phyloP scores from a whole-genome alignment of 2,113 vertebrate genomes.

The Gasterosteus nipponicus region DNA sequence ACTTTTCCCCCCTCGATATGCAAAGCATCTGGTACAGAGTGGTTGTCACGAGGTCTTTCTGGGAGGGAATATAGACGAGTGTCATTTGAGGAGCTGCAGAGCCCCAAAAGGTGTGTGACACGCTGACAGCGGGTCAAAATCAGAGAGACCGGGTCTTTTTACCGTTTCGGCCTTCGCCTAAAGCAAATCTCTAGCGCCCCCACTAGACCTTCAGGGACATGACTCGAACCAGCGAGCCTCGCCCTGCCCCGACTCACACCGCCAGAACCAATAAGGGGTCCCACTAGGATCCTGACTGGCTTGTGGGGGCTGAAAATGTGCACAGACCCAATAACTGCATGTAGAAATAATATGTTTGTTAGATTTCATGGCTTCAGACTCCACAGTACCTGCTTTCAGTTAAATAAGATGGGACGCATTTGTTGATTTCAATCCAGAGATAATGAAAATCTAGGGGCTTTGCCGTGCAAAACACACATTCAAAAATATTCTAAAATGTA shows the following conservation, averaged over 20 bases:
- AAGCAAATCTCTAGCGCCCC: constrained; percentile 63
- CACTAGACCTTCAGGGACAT: constrained; percentile 41
- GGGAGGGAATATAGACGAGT: constrained; percentile 42
- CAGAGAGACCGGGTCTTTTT: constrained; percentile 1
- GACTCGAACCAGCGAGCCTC: constrained; percentile 71
- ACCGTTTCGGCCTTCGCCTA: constrained; percentile 31
- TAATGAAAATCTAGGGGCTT: constrained; percentile 68
- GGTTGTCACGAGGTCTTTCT: constrained; percentile 19
- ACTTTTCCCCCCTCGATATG: constrained; percentile 34
- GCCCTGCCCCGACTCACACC: constrained; percentile 39
- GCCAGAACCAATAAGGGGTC: constrained; percentile 33
- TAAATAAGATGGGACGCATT: constrained; percentile 34
- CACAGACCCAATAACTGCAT: constrained; percentile 41
- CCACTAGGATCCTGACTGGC: constrained; percentile 8
- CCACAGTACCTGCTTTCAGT: constrained; percentile 35
- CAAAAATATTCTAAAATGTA: constrained; percentile 9
- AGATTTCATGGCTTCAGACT: constrained; percentile 53
- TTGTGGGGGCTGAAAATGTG: constrained; percentile 31
- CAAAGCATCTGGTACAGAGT: constrained; percentile 25
- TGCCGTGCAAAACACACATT: constrained; percentile 53
- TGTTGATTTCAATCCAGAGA: constrained; percentile 36
- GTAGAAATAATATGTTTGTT: constrained; percentile 13
- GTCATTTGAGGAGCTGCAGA: constrained; percentile 38
- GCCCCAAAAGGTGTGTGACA: constrained; percentile 31
- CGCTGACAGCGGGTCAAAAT: constrained; percentile 32